phyloP scores from a whole-genome alignment of 2,797 vertebrate genomes.

The Champsocephalus gunnari region DNA sequence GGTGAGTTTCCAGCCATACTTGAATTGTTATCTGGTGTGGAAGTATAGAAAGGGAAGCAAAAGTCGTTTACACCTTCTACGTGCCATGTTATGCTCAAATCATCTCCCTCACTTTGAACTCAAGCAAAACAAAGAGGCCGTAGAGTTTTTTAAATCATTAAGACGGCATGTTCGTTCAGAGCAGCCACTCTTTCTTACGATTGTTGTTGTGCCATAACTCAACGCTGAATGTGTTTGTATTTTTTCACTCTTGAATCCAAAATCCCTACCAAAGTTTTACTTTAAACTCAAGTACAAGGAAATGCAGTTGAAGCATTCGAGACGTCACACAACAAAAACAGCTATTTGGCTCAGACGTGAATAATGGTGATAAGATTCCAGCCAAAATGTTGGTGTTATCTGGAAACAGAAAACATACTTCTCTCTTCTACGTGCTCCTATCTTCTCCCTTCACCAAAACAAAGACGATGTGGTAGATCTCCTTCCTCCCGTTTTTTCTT shows the following conservation, averaged over 20 bases:
- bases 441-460: too few species aligned
- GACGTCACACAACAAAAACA: constrained; percentile 69
- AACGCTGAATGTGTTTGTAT: constrained; percentile 21
- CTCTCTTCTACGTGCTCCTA: too few species aligned
- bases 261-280: constrained; percentile 46
- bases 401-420: too few species aligned
- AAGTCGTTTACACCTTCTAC: not conserved
- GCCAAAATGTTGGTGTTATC: too few species aligned
- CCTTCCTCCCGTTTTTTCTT: constrained; percentile 12
- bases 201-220: constrained; percentile 28
- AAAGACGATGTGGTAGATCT: too few species aligned
- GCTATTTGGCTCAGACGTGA: constrained; percentile 77
- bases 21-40: not conserved
- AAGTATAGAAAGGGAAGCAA: not conserved
- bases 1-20: constrained; percentile 78
- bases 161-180: constrained; percentile 2
- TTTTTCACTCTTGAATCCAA: constrained; percentile 31
- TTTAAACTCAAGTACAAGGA: constrained; percentile 36
- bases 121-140: constrained; percentile 27
- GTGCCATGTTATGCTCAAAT: not conserved
- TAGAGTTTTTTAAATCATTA: too few species aligned
- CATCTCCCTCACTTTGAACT: constrained; percentile 6
- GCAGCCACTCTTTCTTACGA: constrained; percentile 17
- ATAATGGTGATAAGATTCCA: too few species aligned
- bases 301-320: constrained; percentile 29